Base-by-base conservation (phyloP, 2,888 invertebrate species). In the Branchinecta sandiegonensis region DNA sequence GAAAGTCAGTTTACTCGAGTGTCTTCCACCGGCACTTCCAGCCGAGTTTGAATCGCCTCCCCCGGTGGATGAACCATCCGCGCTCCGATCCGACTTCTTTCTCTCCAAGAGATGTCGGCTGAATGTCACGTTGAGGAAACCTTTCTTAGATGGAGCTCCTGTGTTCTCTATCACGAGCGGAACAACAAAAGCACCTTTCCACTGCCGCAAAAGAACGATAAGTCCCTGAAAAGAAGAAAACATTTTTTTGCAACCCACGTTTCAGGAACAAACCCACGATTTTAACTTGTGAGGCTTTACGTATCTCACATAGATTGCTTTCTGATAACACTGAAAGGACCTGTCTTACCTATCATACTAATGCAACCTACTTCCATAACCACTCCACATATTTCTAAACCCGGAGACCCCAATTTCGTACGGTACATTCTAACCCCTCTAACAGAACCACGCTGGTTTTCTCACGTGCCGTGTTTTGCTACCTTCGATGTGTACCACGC, bases 171-270 rank as follows among this genome's bases (percentile, higher is more conserved):
- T 83, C 63, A 95, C 80, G 71, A 93, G 81, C 0, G 96, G 95
- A 73, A 94, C 94, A 77, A 95, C 94, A 23, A 96, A 80, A 5
- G 92, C 89, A 78, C 93, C 94, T 80, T 95, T 95, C 96, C 95
- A 96, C 77, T 96, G 95, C 1, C 95, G 84, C 75, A 93, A 93
- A 68, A 96, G 81, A 46, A 95, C 95, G 76, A 96, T 90, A n/a
- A 96, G 89, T 47, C 95, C 95, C 88, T 90, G 76, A 68, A 77
- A 74, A 12, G 73, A 67, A 70, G 71, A 70, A 70, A 69, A 72
- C 47, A 66, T 47, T 14, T 37, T 37, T 2, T 37, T 4, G 2
- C 6, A 37, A 37, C 37, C 6, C 6, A 37, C 4, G 37, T 37
- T 37, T 37, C 6, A 37, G 37, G 37, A 37, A 37, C 37, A 37